Evolutionary conservation across 2,797 vertebrate genomes (phyloP), one percentile per base, ranked within the genome.

Genomic region (Cossypha heuglini): DNA sequence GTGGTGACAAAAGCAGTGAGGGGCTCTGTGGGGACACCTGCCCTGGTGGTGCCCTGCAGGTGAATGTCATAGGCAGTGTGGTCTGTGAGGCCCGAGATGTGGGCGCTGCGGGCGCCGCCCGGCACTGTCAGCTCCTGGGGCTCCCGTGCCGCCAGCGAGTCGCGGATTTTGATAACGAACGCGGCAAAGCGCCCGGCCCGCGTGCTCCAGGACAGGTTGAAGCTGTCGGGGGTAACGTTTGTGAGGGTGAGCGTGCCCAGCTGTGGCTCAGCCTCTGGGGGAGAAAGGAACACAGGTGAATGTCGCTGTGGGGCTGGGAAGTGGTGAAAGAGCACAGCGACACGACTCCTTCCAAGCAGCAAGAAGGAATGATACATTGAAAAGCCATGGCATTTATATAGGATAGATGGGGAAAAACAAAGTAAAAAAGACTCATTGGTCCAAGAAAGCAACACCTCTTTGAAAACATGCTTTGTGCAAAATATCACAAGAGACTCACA

Each of bases 131-230:
- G 95, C 95, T 99, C 98, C 98, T 97, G 98, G 35, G 98, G 81
- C 8, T 98, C 97, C 14, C 82, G 97, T 52, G 98, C 97, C 83
- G 96, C 98, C 90, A 97, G 96, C 28, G 97, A 93, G 92, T 98
- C 97, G 67, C 97, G 98, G 98, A 99, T 82, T 73, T 91, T 97
- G 95, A 99, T 91, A 68, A 98, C 96, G 96, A 99, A 99, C 94
- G 98, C 95, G 96, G 98, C 98, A 97, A 99, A 99, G 93, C 98
- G 97, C 91, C 98, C 98, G 18, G 97, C 98, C 76, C 93, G 94
- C 38, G 97, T 95, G 95, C 96, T 98, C 99, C 98, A 99, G 58
- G 98, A 98, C 97, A 99, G 85, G 95, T 96, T 98, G 98, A 99
- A 98, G 98, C 98, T 98, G 97, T 98, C 97, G 5, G 98, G 98